Evolutionary conservation across 2,888 invertebrate species (phyloP).

Genomic region (Metallyticus violacea): DNA sequence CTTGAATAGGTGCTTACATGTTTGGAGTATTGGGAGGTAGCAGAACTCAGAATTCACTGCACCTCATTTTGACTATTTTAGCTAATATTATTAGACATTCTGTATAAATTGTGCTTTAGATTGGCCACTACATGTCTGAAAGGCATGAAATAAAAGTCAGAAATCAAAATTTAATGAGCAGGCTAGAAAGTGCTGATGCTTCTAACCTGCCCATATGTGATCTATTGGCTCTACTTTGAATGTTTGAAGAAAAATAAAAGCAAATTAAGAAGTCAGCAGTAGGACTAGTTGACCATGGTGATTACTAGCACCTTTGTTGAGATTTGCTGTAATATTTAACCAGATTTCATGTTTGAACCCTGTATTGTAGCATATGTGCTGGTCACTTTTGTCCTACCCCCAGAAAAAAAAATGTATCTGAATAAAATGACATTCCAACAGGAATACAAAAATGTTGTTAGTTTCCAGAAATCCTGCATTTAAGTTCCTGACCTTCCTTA

Average conservation of each 20-base stretch:
- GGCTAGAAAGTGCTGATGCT: too few species aligned
- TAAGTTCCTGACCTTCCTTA: too few species aligned
- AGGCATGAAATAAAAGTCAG: not conserved
- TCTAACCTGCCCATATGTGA: not conserved
- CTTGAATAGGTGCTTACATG: not conserved
- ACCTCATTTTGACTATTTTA: not conserved
- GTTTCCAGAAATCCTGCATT: not conserved
- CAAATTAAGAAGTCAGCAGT: not conserved
- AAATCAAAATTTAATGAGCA: not conserved
- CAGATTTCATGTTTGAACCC: not conserved
- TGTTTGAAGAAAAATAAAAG: not conserved
- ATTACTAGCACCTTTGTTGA: not conserved
- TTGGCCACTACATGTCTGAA: not conserved
- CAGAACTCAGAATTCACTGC: not conserved
- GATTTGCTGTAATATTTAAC: not conserved
- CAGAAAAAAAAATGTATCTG: slow-evolving; percentile 22
- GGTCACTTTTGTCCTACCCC: slow-evolving; percentile 25
- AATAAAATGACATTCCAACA: slow-evolving; percentile 31
- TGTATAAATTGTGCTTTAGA: not conserved
- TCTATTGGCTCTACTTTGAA: not conserved
- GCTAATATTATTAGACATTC: not conserved
- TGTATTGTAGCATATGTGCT: slow-evolving; percentile 24
- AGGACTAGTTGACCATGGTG: not conserved
- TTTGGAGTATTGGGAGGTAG: not conserved
- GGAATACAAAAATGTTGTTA: not conserved